phyloP scores from a whole-genome alignment of 2,797 vertebrate species.

The Pteropus rufus region DNA sequence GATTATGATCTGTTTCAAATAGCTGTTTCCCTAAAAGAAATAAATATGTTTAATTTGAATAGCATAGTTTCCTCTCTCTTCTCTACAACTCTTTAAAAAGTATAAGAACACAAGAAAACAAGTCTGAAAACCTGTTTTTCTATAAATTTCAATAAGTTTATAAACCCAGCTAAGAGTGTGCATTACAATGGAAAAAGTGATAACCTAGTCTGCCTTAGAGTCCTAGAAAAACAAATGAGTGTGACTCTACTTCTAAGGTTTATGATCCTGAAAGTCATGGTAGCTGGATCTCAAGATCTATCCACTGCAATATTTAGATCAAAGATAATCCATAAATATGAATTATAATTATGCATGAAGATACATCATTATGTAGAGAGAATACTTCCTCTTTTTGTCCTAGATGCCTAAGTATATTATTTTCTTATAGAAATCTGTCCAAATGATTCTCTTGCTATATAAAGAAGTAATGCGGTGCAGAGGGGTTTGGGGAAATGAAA shows the following conservation, averaged over 20 bases:
- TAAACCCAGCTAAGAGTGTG: background rate
- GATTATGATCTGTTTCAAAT: slow-evolving; percentile 98
- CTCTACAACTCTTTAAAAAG: background rate
- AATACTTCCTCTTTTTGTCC: background rate
- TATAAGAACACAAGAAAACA: slow-evolving; percentile 11
- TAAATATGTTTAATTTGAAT: slow-evolving; percentile 47
- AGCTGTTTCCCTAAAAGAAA: slow-evolving; percentile 92
- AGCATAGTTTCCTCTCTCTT: background rate
- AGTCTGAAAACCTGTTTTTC: background rate
- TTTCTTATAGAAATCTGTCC: background rate
- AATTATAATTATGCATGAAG: background rate
- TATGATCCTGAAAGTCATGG: background rate
- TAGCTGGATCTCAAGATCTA: background rate
- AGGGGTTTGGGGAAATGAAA: background rate
- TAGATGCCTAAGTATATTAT: background rate
- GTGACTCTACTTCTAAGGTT: background rate
- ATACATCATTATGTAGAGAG: background rate
- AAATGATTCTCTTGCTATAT: background rate
- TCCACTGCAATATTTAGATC: background rate
- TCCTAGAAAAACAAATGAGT: background rate
- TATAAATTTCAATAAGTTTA: slow-evolving; percentile 1
- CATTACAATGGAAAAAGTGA: background rate
- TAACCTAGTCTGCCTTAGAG: background rate
- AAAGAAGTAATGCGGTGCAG: background rate
- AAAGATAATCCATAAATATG: background rate